Conservation (phyloP, 2,888 invertebrate genomes). For the Hydrotaea cyrtoneurina region DNA sequence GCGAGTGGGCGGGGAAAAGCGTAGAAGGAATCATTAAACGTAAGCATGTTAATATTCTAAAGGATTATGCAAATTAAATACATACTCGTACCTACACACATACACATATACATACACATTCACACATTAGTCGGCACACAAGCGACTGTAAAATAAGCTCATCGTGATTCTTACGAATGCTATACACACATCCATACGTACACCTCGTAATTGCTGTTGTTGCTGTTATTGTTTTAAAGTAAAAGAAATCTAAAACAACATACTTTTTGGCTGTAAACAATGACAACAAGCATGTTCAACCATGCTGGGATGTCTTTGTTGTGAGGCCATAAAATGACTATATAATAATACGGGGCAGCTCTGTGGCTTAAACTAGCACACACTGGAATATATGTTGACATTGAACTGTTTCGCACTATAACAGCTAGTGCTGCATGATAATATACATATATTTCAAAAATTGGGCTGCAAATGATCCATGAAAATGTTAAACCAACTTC, state of each 20-base stretch:
- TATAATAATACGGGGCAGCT: slow-evolving; percentile 20
- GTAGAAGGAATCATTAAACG: slow-evolving; percentile 64
- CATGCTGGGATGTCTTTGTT: slow-evolving; percentile 60
- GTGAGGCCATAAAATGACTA: slow-evolving; percentile 52
- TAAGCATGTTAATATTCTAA: slow-evolving; percentile 68
- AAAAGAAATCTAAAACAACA: slow-evolving; percentile 60
- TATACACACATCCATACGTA: slow-evolving; percentile 27
- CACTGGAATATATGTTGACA: too few species aligned
- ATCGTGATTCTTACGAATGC: background rate
- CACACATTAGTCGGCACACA: slow-evolving; percentile 9
- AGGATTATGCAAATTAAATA: slow-evolving; percentile 69
- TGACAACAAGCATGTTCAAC: slow-evolving; percentile 65
- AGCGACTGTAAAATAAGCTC: slow-evolving; percentile 53
- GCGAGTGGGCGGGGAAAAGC: too few species aligned
- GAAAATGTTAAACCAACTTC: too few species aligned
- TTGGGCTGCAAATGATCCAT: too few species aligned
- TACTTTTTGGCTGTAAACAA: slow-evolving; percentile 66
- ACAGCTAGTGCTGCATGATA: too few species aligned
- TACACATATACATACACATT: background rate
- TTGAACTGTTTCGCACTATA: too few species aligned
- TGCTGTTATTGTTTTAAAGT: slow-evolving; percentile 33
- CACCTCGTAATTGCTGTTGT: slow-evolving; percentile 15
- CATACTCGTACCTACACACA: slow-evolving; percentile 46
- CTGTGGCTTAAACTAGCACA: slow-evolving; percentile 20
- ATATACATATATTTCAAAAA: too few species aligned